These are phyloP conservation scores for Pantherophis guttatus DNA, from an alignment of 2,113 vertebrate genomes.

Conservation along the genomic window DNA sequence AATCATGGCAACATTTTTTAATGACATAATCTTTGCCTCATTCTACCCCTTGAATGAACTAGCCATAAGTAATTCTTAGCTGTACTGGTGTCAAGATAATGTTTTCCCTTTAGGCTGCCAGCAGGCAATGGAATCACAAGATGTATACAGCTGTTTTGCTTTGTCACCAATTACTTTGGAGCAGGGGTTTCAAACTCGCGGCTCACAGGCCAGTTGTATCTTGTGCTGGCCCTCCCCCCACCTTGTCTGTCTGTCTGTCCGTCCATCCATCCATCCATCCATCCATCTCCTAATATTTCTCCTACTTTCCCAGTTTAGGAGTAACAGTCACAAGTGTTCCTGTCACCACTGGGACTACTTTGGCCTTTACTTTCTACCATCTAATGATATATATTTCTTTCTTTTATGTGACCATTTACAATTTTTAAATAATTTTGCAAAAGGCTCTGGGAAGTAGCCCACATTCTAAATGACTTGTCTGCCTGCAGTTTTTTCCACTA, in stretches of 20 bases:
- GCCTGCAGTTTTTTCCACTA: neutral
- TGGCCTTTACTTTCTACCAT: neutral
- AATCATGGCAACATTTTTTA: neutral
- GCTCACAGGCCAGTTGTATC: too few species aligned
- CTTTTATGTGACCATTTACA: constrained; percentile 3
- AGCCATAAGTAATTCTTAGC: neutral
- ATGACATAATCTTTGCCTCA: neutral
- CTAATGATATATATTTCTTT: constrained; percentile 14
- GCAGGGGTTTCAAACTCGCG: too few species aligned
- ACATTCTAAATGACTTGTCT: neutral
- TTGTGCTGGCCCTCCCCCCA: too few species aligned
- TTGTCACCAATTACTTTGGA: neutral
- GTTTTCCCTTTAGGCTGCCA: neutral
- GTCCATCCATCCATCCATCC: too few species aligned
- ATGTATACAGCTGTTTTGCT: neutral
- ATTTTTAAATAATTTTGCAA: constrained; percentile 27
- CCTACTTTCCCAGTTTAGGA: neutral
- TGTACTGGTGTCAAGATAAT: neutral
- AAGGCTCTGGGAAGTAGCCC: constrained; percentile 12
- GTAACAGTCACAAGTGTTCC: neutral
- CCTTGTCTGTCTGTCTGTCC: too few species aligned
- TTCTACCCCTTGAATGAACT: neutral
- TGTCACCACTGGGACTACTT: neutral
- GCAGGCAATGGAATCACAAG: neutral
- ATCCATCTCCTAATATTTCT: too few species aligned